A percentile compares a stretch with the other conserved stretches of the same genome.
Conservation (phyloP, 2,113 vertebrate species). For the Steatornis caripensis region DNA sequence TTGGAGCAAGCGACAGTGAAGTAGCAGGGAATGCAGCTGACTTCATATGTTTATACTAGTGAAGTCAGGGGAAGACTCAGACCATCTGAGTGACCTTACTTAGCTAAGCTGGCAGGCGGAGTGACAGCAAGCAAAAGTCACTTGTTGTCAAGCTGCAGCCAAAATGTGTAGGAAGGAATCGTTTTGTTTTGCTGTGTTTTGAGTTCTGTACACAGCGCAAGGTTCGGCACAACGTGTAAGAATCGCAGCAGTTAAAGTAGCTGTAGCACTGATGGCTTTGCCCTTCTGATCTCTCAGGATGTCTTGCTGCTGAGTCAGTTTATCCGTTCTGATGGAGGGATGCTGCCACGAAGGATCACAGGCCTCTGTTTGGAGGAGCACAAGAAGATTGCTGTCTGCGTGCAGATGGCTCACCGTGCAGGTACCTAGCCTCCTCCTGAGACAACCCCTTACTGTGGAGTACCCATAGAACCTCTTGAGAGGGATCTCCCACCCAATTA, state of each 20-base stretch:
- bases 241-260: not conserved
- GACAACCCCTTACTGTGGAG: not conserved
- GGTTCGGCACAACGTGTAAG: not conserved
- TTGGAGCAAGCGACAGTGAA: conserved; percentile 26
- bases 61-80: conserved; percentile 33
- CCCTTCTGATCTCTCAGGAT: conserved; percentile 74
- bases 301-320: conserved; percentile 95
- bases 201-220: not conserved
- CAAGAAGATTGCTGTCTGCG: conserved; percentile 86
- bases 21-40: conserved; percentile 7
- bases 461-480: not conserved
- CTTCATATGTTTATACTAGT: conserved; percentile 39
- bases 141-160: not conserved
- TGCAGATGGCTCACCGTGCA: conserved; percentile 96
- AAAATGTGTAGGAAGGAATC: not conserved
- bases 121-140: not conserved
- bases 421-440: conserved; percentile 66
- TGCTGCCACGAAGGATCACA: conserved; percentile 87
- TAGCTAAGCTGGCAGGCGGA: not conserved
- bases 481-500: not conserved
- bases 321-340: conserved; percentile 88
- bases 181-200: not conserved
- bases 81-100: conserved; percentile 35
- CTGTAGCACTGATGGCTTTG: not conserved
- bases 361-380: conserved; percentile 92